Percentiles rank a stretch among this genome's conserved stretches.
These are phyloP conservation scores for Tenrec ecaudatus DNA, from an alignment of 2,113 vertebrate genomes.

Conservation along the genomic window DNA sequence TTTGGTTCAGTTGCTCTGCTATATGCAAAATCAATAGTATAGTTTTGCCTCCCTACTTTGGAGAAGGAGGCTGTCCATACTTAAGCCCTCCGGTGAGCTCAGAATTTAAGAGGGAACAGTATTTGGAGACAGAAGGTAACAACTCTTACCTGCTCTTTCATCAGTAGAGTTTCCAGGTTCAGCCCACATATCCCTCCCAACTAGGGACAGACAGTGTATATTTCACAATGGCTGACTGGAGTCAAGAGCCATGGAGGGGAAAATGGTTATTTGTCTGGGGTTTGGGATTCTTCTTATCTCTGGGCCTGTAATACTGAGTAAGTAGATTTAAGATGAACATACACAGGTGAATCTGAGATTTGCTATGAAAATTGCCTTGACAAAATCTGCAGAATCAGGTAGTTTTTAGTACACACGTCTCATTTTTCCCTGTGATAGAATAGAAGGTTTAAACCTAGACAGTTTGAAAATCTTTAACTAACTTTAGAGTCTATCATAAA, in stretches of 20 bases:
- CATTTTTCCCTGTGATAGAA: not conserved
- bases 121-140: not conserved
- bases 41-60: not conserved
- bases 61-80: not conserved
- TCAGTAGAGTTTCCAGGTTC: not conserved
- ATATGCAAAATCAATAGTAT: not conserved
- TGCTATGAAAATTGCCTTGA: not conserved
- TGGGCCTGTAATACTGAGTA: not conserved
- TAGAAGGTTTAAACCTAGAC: not conserved
- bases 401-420: not conserved
- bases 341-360: not conserved
- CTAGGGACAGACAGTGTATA: not conserved
- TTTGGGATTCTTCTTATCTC: not conserved
- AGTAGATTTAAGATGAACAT: not conserved
- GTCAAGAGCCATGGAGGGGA: not conserved
- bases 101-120: not conserved
- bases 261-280: slow-evolving; percentile 16
- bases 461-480: not conserved
- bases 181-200: not conserved
- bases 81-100: not conserved
- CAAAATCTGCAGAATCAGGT: not conserved
- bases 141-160: not conserved
- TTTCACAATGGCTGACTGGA: slow-evolving; percentile 51
- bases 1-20: not conserved
- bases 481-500: not conserved